Percentiles rank a stretch among this genome's conserved stretches.
Evolutionary conservation across 2,888 invertebrate species (phyloP).

Genomic region (Myopa testacea): DNA sequence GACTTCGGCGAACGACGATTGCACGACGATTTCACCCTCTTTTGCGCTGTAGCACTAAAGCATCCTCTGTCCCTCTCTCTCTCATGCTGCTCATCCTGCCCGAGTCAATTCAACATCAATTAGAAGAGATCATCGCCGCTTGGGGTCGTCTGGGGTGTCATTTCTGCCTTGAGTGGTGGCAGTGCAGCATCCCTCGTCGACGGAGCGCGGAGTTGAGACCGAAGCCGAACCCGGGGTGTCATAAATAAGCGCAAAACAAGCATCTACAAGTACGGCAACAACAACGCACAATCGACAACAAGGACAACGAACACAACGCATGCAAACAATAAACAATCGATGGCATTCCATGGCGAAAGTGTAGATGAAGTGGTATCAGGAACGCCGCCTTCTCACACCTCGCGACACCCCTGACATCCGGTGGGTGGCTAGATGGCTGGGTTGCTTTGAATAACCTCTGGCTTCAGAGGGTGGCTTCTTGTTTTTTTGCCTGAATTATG

Average conservation of each 20-base stretch:
- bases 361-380: conserved; percentile 50
- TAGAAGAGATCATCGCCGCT: conserved; percentile 66
- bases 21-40: not conserved
- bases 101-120: conserved; percentile 69
- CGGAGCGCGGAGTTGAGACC: not conserved
- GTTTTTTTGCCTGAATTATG: conserved; percentile 11
- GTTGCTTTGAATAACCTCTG: not conserved
- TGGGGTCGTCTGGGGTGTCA: conserved; percentile 51
- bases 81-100: conserved; percentile 43
- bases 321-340: conserved; percentile 63
- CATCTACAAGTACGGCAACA: conserved; percentile 47
- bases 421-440: not conserved
- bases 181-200: not conserved
- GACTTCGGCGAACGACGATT: not conserved
- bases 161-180: conserved; percentile 41
- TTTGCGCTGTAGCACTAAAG: conserved; percentile 11
- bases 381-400: conserved; percentile 4
- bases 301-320: conserved; percentile 37
- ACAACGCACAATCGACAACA: conserved; percentile 12
- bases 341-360: conserved; percentile 53
- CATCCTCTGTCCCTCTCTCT: conserved; percentile 19
- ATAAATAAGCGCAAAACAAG: conserved; percentile 54
- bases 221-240: conserved; percentile 52
- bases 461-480: conserved; percentile 33
- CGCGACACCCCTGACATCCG: not conserved